Evolutionary conservation across 2,888 invertebrate genomes (phyloP).

Genomic region (Drosophila peninsularis): DNA sequence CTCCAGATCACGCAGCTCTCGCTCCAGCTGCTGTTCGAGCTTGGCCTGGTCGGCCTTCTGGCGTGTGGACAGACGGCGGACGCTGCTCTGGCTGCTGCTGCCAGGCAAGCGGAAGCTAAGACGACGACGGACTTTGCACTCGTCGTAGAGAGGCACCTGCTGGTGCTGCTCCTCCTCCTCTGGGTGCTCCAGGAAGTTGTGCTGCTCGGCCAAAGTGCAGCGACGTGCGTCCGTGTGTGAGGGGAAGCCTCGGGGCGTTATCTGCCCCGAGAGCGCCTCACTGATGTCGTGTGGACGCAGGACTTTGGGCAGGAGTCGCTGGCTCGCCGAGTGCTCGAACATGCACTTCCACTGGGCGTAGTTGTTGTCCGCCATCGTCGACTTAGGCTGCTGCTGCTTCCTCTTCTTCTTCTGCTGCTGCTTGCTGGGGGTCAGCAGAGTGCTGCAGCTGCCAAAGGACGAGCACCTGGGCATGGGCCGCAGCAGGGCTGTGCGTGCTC

Average conservation of each 20-base stretch:
- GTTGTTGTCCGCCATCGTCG: conserved; percentile 28
- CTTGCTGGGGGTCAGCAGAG: conserved; percentile 35
- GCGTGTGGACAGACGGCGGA: conserved; percentile 44
- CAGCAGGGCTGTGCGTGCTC: conserved; percentile 33
- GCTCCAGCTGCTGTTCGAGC: conserved; percentile 57
- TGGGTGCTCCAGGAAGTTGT: background rate
- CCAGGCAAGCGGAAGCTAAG: conserved; percentile 60
- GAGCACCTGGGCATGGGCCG: conserved; percentile 74
- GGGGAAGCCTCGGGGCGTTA: conserved; percentile 76
- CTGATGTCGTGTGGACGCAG: conserved; percentile 49
- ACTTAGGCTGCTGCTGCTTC: background rate
- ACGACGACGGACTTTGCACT: conserved; percentile 45
- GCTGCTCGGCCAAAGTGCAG: conserved; percentile 20
- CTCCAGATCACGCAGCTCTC: conserved; percentile 66
- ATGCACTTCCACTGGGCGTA: conserved; percentile 70
- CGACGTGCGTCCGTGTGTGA: conserved; percentile 65
- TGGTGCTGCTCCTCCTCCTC: background rate
- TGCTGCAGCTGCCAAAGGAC: conserved; percentile 59
- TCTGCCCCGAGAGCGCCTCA: conserved; percentile 73
- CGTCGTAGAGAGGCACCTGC: conserved; percentile 45
- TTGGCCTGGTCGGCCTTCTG: conserved; percentile 50
- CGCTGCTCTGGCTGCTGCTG: conserved; percentile 9
- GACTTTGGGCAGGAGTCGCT: conserved; percentile 5
- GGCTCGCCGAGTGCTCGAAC: conserved; percentile 52
- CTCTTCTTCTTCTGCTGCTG: conserved; percentile 4